Evolutionary conservation across 2,888 invertebrate species (phyloP).

Genomic region (Suillia variegata): DNA sequence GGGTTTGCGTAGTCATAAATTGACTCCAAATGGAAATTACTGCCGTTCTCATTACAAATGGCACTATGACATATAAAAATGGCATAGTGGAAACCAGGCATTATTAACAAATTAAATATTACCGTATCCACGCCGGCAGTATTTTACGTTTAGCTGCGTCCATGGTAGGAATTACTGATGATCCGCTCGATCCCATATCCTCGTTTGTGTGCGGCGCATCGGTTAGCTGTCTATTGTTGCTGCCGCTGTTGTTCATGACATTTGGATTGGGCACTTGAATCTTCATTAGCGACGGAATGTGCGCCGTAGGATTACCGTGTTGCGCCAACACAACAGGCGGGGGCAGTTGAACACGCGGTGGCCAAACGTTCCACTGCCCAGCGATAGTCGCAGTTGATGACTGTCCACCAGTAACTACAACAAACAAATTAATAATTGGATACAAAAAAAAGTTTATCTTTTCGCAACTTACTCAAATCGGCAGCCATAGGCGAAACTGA

Average conservation of each 20-base stretch:
- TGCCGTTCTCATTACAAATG: no score
- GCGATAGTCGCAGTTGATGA: no score
- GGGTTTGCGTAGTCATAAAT: no score
- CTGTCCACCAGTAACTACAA: no score
- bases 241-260: constrained; percentile 14
- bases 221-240: no score
- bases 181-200: constrained; percentile 28
- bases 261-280: constrained; percentile 52
- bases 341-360: constrained; percentile 27
- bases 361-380: constrained; percentile 30
- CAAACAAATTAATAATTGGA: no score
- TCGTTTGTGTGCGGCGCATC: neutral
- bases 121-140: constrained; percentile 97
- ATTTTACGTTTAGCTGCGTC: constrained; percentile 88
- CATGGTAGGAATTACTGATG: constrained; percentile 60
- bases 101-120: no score
- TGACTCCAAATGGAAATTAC: no score
- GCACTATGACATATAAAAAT: no score
- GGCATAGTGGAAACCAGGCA: no score
- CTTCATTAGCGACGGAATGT: constrained; percentile 52
- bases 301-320: constrained; percentile 41
- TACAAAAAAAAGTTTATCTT: no score
- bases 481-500: neutral
- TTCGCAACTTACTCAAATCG: neutral
- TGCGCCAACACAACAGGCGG: constrained; percentile 27